Percentiles rank a stretch among this genome's conserved stretches.
Conservation (phyloP, 1,140 invertebrate genomes). For the Harpegnathos saltator region DNA sequence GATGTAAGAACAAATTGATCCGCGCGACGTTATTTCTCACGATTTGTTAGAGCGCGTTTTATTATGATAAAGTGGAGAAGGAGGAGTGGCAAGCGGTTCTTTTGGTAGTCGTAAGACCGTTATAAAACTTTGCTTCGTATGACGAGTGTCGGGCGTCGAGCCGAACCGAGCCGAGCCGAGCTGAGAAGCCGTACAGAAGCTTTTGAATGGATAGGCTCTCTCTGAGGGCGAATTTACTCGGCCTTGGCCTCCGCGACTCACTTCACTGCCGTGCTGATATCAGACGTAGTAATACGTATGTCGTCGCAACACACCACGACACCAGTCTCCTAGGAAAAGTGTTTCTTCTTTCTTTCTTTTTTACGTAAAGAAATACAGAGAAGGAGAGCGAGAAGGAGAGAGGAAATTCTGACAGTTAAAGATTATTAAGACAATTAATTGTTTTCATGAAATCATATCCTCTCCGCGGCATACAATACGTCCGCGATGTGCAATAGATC, state of each 20-base stretch:
- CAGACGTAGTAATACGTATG: conserved; percentile 44
- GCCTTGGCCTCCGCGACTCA: conserved; percentile 60
- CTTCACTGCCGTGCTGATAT: conserved; percentile 21
- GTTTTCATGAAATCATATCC: not conserved
- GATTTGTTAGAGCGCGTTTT: no score
- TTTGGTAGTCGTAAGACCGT: conserved; percentile 32
- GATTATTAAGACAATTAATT: conserved; percentile 43
- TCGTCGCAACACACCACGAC: conserved; percentile 40
- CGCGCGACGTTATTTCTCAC: no score
- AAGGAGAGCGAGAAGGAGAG: conserved; percentile 1
- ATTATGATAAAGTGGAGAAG: not conserved
- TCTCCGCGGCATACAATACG: not conserved
- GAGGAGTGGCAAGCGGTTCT: conserved; percentile 24
- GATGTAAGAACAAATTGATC: not conserved
- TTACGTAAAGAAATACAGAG: conserved; percentile 27
- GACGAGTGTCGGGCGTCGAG: conserved; percentile 39
- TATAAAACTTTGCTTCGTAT: conserved; percentile 37
- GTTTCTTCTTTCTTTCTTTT: no score
- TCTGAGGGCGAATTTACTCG: conserved; percentile 52
- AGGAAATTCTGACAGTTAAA: not conserved
- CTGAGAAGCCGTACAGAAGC: conserved; percentile 38
- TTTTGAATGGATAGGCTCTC: conserved; percentile 59
- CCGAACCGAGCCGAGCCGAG: not conserved
- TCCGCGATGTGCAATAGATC: not conserved
- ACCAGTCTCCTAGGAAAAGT: conserved; percentile 42